These are phyloP conservation scores for Pantherophis alleghaniensis DNA, from an alignment of 2,797 vertebrate genomes.

Conservation along the genomic window DNA sequence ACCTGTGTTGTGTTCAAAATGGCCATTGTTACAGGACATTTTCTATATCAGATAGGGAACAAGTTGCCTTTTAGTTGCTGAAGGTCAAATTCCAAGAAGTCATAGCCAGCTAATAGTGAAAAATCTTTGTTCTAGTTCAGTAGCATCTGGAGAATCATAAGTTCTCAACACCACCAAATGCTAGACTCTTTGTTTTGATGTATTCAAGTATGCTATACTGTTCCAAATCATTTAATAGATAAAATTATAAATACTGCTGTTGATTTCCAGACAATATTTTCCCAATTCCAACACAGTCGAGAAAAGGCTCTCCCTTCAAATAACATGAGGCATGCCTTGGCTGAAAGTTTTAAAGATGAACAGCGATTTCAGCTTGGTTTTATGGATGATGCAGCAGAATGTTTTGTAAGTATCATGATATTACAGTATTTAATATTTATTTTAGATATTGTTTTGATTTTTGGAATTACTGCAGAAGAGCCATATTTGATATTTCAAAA, in stretches of 20 bases:
- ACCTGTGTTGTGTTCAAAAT: neutral
- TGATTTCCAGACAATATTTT: slow-evolving; percentile 86
- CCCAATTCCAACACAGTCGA: slow-evolving; percentile 94
- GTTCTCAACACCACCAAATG: neutral
- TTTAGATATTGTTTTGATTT: neutral
- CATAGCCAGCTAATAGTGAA: neutral
- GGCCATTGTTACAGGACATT: neutral
- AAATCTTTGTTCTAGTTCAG: neutral
- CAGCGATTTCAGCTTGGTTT: slow-evolving; percentile 97
- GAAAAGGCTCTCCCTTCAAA: slow-evolving; percentile 94
- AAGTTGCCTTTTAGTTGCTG: neutral
- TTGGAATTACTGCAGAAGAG: neutral
- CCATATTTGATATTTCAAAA: neutral
- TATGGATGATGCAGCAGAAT: slow-evolving; percentile 98
- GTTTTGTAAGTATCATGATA: slow-evolving; percentile 85
- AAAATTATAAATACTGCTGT: neutral
- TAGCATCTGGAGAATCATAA: neutral
- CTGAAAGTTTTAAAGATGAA: slow-evolving; percentile 97
- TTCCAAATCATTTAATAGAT: neutral
- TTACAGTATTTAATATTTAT: neutral
- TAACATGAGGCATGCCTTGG: slow-evolving; percentile 93
- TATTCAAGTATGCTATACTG: neutral
- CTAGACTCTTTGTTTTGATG: neutral
- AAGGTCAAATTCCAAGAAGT: neutral
- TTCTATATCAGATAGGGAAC: neutral